phyloP scores from a whole-genome alignment of 2,888 invertebrate genomes.

The Mythimna pallens region DNA sequence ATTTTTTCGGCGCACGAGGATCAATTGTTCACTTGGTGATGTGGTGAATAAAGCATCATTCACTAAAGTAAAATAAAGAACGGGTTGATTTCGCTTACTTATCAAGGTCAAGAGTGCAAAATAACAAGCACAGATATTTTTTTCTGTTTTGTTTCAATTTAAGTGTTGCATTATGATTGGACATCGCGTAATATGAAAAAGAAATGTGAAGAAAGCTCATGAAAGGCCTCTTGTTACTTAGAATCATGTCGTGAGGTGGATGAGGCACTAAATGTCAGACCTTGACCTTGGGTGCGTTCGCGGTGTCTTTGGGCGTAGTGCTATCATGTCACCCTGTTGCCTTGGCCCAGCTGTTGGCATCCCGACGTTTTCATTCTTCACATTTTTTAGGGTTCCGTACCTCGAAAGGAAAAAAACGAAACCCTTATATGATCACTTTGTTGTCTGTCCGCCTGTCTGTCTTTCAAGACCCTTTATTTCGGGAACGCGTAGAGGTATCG shows the following conservation, averaged over 20 bases:
- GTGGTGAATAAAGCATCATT: neutral
- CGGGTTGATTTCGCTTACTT: neutral
- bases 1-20: neutral
- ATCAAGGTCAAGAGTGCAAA: constrained; percentile 1
- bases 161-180: too few species aligned
- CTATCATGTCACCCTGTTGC: too few species aligned
- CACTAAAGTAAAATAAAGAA: neutral
- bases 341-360: too few species aligned
- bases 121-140: neutral
- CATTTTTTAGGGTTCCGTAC: too few species aligned
- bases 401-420: too few species aligned
- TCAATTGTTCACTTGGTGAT: neutral
- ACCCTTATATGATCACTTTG: too few species aligned
- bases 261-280: neutral
- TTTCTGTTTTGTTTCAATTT: neutral
- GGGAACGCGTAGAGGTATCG: too few species aligned
- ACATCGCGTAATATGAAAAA: neutral
- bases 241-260: neutral
- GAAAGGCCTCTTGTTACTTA: neutral
- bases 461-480: too few species aligned
- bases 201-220: neutral
- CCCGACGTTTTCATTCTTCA: too few species aligned
- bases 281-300: neutral
- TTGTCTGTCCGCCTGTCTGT: too few species aligned
- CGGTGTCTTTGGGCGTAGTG: too few species aligned